These are phyloP conservation scores for Egretta garzetta DNA, from an alignment of 2,113 vertebrate species.

Conservation along the genomic window DNA sequence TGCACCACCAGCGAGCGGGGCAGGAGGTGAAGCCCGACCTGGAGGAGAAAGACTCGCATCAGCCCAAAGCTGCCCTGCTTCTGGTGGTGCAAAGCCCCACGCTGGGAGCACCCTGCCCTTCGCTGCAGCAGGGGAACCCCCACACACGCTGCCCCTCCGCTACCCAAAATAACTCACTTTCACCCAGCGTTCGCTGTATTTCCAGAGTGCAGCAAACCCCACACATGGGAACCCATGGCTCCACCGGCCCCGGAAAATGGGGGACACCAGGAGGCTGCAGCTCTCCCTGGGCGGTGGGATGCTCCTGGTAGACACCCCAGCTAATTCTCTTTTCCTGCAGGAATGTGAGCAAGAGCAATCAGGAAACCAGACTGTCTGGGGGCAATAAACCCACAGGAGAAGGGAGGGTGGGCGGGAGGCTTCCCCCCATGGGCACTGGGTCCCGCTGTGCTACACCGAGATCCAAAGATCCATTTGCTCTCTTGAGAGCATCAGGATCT, in stretches of 20 bases:
- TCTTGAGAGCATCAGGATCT: neutral
- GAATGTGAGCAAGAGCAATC: conserved; percentile 69
- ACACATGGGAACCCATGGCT: accelerated
- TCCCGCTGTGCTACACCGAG: conserved; percentile 58
- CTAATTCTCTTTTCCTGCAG: conserved; percentile 49
- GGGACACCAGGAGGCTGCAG: neutral
- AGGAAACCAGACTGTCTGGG: conserved; percentile 70
- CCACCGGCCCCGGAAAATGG: accelerated
- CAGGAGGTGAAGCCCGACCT: neutral
- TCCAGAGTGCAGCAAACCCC: accelerated
- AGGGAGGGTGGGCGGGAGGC: neutral
- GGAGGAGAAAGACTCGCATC: neutral
- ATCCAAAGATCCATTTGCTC: conserved; percentile 36
- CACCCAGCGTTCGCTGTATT: accelerated
- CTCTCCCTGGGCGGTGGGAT: accelerated
- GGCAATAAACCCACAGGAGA: conserved; percentile 72
- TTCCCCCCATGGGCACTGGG: neutral
- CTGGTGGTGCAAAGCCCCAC: neutral
- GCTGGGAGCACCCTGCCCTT: neutral
- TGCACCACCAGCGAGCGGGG: accelerated
- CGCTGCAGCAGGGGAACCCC: neutral
- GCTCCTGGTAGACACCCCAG: neutral
- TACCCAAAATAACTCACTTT: accelerated
- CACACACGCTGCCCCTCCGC: accelerated
- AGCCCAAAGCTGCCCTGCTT: accelerated